phyloP scores from a whole-genome alignment of 2,113 vertebrate species.

The Aptenodytes patagonicus region DNA sequence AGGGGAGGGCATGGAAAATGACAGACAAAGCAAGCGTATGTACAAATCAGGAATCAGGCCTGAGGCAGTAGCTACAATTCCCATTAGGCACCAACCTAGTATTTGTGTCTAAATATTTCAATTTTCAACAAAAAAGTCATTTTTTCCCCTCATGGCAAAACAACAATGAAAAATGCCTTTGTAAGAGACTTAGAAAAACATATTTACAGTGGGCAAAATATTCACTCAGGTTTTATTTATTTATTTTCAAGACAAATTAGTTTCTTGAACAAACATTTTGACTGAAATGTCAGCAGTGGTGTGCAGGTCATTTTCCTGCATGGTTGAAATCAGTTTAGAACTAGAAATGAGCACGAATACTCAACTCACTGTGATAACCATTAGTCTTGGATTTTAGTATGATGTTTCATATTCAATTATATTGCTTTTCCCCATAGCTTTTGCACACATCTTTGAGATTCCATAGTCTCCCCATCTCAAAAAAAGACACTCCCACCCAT shows the following conservation, averaged over 20 bases:
- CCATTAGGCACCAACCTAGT: background rate
- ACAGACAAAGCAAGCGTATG: background rate
- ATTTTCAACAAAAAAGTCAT: background rate
- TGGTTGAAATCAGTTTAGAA: background rate
- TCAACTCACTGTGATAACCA: background rate
- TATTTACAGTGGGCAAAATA: background rate
- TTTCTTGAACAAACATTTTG: background rate
- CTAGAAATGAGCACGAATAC: background rate
- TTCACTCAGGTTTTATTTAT: background rate
- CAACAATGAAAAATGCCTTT: background rate
- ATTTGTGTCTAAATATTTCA: background rate
- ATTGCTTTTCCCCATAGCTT: background rate
- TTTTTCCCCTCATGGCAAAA: background rate
- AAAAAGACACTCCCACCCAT: accelerated
- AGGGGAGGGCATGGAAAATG: background rate
- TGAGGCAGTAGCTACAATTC: background rate
- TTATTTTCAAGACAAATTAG: background rate
- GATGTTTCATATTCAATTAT: background rate
- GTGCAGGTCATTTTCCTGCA: background rate
- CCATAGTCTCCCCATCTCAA: background rate
- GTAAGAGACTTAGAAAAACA: background rate
- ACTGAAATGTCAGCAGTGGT: background rate
- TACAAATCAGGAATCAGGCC: background rate
- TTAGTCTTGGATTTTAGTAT: background rate
- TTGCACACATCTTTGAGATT: background rate